Evolutionary conservation across 1,140 invertebrate genomes (phyloP).

Genomic region (Drosophila tani): DNA sequence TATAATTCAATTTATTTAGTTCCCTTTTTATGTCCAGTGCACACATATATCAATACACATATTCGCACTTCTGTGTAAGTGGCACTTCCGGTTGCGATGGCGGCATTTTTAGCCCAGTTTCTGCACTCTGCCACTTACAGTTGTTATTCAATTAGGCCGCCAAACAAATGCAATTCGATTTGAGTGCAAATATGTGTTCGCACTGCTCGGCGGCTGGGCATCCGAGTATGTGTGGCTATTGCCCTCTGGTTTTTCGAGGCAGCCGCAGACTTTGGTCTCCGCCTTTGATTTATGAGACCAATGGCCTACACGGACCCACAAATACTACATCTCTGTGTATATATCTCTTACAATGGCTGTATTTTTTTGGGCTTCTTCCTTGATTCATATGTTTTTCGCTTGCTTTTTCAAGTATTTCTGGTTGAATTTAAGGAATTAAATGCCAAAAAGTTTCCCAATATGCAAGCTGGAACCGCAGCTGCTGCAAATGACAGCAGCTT

Average conservation of each 20-base stretch:
- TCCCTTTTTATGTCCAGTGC: neutral
- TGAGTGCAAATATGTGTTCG: conserved; percentile 82
- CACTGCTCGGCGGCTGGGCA: conserved; percentile 19
- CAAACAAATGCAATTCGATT: conserved; percentile 73
- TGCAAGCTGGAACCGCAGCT: conserved; percentile 2
- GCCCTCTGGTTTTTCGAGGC: conserved; percentile 32
- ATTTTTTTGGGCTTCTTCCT: conserved; percentile 1
- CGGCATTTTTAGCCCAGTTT: conserved; percentile 46
- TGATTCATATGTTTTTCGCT: conserved; percentile 20
- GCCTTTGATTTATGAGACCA: conserved; percentile 62
- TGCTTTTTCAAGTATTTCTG: conserved; percentile 8
- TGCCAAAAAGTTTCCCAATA: neutral
- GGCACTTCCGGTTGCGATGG: conserved; percentile 61
- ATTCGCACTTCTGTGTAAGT: conserved; percentile 12
- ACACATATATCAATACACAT: conserved; percentile 11
- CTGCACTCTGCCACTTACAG: conserved; percentile 36
- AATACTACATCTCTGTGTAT: neutral
- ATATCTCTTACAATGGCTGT: conserved; percentile 15
- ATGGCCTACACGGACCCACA: conserved; percentile 46
- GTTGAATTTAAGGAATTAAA: conserved; percentile 11
- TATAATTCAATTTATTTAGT: too few species aligned
- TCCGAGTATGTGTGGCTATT: conserved; percentile 5
- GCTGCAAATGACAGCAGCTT: conserved; percentile 38
- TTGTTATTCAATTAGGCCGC: conserved; percentile 73
- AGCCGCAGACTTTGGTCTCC: conserved; percentile 35